Evolutionary conservation across 2,797 vertebrate genomes (phyloP), one percentile per base, ranked within the genome.

Genomic region (Oceanodroma leucorhoa): DNA sequence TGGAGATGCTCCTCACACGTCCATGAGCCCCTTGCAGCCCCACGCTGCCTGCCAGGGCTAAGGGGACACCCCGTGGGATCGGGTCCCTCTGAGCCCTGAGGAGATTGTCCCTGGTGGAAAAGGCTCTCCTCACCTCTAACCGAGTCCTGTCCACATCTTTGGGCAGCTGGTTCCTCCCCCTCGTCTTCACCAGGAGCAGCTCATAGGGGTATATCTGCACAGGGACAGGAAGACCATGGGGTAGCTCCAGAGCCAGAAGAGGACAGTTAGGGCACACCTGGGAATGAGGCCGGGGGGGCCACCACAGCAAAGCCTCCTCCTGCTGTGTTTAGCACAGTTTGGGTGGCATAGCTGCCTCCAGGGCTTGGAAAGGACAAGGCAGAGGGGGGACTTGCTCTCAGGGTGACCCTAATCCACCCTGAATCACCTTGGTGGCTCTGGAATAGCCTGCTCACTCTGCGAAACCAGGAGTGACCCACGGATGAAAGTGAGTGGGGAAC

Each of bases 71-170:
- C 60, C 0, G 0, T 0, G 2, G 54, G 29, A n/a, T 14, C 1
- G 1, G 6, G 2, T 22, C 29, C 51, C 30, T 78, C 53, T 22
- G 38, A 55, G 29, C 32, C 79, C 53, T 0, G 1, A 51, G 61
- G 66, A 79, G 34, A 34, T 2, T 18, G n/a, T 34, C 15, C 41
- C 54, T 2, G 0, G 36, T 4, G 34, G 9, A 36, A 76, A 86
- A 83, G 45, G 78, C 20, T 84, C 32, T 20, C 90, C 97, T 98
- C 91, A 99, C 99, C 98, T 99, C 99, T 71, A 99, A 97, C 88
- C 99, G 98, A 69, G 99, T 99, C 97, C 99, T 98, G 98, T 99
- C 99, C 41, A 98, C 99, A 16, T 99, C 99, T 97, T 99, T 99
- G 95, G 99, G 99, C 83, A 99, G 98, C 83, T 98, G 98, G 95